These are phyloP conservation scores for Cactoblastis cactorum DNA, from an alignment of 2,888 invertebrate genomes.

Conservation along the genomic window DNA sequence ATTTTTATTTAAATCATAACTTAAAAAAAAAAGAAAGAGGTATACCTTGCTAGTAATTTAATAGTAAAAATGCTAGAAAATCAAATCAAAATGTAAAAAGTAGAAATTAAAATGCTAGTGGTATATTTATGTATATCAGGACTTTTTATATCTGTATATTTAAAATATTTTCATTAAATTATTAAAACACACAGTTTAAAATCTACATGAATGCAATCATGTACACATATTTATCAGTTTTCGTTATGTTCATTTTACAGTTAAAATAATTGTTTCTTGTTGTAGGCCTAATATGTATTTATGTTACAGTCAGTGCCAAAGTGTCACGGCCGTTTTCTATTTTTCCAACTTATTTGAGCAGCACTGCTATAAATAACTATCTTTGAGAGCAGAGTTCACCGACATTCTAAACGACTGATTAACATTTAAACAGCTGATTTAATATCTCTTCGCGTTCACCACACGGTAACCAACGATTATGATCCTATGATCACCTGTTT, in stretches of 20 bases:
- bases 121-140: slow-evolving; percentile 16
- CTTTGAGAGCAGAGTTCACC: too few species aligned
- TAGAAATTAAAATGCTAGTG: slow-evolving; percentile 17
- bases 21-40: background rate
- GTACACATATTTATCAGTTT: slow-evolving; percentile 5
- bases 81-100: slow-evolving; percentile 1
- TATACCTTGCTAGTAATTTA: slow-evolving; percentile 9
- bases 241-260: slow-evolving; percentile 18
- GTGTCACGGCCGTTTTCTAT: slow-evolving; percentile 21
- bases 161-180: too few species aligned
- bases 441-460: too few species aligned
- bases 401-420: too few species aligned
- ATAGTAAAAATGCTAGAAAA: slow-evolving; percentile 16
- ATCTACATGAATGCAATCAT: too few species aligned
- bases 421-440: too few species aligned
- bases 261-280: slow-evolving; percentile 27
- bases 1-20: background rate
- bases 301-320: slow-evolving; percentile 62
- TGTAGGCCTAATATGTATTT: slow-evolving; percentile 43
- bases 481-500: too few species aligned
- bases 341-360: slow-evolving; percentile 18
- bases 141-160: slow-evolving; percentile 15
- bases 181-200: too few species aligned
- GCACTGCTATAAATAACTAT: too few species aligned
- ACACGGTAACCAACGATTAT: too few species aligned